These are phyloP conservation scores for Pseudomyrmex sp. DNA, from an alignment of 1,140 invertebrate species.

Conservation along the genomic window DNA sequence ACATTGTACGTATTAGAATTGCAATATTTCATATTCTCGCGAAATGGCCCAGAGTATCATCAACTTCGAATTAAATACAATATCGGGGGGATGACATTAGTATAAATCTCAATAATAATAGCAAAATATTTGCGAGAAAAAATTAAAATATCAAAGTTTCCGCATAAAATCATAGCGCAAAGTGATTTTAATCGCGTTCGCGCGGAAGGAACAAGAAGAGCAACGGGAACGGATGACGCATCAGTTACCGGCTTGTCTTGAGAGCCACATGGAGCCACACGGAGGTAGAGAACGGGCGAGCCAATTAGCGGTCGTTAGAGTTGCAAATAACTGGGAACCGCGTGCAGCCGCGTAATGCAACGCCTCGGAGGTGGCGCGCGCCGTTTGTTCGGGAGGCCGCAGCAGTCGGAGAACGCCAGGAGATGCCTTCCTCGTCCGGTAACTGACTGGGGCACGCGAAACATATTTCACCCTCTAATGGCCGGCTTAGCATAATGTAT, in stretches of 20 bases:
- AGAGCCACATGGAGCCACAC: neutral
- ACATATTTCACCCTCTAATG: slow-evolving; percentile 80
- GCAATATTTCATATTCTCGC: too few species aligned
- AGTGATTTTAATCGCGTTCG: neutral
- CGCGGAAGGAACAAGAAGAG: neutral
- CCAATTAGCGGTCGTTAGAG: slow-evolving; percentile 77
- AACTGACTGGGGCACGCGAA: slow-evolving; percentile 80
- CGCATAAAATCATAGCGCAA: slow-evolving; percentile 13
- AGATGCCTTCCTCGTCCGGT: slow-evolving; percentile 65
- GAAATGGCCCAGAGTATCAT: too few species aligned
- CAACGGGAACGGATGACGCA: slow-evolving; percentile 3
- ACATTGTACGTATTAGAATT: too few species aligned
- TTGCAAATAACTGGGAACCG: slow-evolving; percentile 74
- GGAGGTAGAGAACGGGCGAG: slow-evolving; percentile 34
- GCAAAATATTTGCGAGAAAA: neutral
- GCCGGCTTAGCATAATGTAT: slow-evolving; percentile 81
- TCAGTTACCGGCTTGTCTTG: slow-evolving; percentile 26
- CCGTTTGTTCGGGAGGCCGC: slow-evolving; percentile 58
- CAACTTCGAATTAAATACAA: too few species aligned
- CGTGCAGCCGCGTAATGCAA: slow-evolving; percentile 64
- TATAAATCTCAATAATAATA: too few species aligned
- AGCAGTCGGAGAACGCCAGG: slow-evolving; percentile 42
- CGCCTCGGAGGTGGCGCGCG: slow-evolving; percentile 54
- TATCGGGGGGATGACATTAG: too few species aligned
- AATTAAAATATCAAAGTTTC: neutral